Evolutionary conservation across 1,140 invertebrate genomes (phyloP), one percentile per base, ranked within the genome.

Genomic region (Thalassaphorura encarpata): DNA sequence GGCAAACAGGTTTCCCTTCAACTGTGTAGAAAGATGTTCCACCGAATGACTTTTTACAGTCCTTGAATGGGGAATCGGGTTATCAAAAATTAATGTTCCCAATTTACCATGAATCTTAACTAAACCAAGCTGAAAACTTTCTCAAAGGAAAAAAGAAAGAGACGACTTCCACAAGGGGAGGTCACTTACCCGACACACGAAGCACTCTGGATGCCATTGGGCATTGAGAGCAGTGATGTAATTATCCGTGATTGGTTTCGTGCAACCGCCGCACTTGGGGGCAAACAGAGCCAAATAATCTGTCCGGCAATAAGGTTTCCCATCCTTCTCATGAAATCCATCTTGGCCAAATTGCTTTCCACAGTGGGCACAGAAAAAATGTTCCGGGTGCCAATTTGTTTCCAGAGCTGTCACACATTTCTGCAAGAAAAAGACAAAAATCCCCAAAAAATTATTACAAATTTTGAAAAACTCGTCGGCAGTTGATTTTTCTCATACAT

Each of bases 231-330:
- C 96, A 1, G 93, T 96, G 68, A 99, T 97, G 71, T 97, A 99
- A 73, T 98, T 98, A 71, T 97, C 93, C 81, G 93, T 96, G 66
- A 99, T 99, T 45, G 97, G 88, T 31, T 88, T 82, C 66, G 83
- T 86, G 77, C 97, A 99, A 19, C 93, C 92, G 18, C 91, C 93
- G 75, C 96, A 99, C 72, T 98, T 98, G 0, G 95, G 94, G 1
- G 96, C 96, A 73, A 99, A 99, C 85, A 96, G 91, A 67, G 94
- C 88, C 69, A 97, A 96, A 75, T 97, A 99, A 69, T 98, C 94
- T 55, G 88, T 85, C 43, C 85, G 79, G 71, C 93, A 97, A 68
- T 95, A 97, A 0, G 93, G 89, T 70, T 92, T 91, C 24, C 89
- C 89, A 64, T 94, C 89, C 57, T 87, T 80, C 69, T 95, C 91